These are phyloP conservation scores for Tinea pellionella DNA, from an alignment of 2,888 invertebrate genomes.

Conservation along the genomic window DNA sequence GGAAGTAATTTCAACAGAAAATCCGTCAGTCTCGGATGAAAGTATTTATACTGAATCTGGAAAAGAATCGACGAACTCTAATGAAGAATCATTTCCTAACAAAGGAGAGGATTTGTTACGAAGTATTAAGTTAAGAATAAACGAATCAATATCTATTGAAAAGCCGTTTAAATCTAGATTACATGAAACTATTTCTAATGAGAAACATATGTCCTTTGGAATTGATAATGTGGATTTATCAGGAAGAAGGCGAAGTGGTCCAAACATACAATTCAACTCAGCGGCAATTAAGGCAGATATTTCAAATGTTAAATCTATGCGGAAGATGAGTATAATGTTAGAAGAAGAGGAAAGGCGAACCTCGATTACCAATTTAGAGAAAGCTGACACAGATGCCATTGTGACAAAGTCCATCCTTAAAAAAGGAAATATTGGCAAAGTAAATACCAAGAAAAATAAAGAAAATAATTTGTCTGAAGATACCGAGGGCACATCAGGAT, in stretches of 20 bases:
- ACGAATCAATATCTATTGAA: slow-evolving; percentile 17
- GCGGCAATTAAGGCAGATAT: background rate
- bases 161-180: slow-evolving; percentile 12
- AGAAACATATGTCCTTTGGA: slow-evolving; percentile 25
- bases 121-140: slow-evolving; percentile 35
- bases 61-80: slow-evolving; percentile 52
- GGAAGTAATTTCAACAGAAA: slow-evolving; percentile 17
- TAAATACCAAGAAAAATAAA: slow-evolving; percentile 29
- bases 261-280: background rate
- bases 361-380: slow-evolving; percentile 21
- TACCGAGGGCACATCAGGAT: slow-evolving; percentile 63
- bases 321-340: slow-evolving; percentile 20
- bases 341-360: slow-evolving; percentile 21
- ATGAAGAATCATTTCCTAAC: slow-evolving; percentile 33
- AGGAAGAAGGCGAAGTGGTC: slow-evolving; percentile 10
- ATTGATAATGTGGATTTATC: slow-evolving; percentile 5
- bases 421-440: slow-evolving; percentile 26
- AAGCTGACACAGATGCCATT: slow-evolving; percentile 20
- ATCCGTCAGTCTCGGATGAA: slow-evolving; percentile 26
- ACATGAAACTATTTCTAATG: slow-evolving; percentile 21
- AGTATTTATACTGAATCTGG: slow-evolving; percentile 58
- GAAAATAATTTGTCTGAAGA: slow-evolving; percentile 41
- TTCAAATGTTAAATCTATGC: background rate
- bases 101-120: slow-evolving; percentile 36
- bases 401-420: slow-evolving; percentile 54